Conservation (phyloP, 2,113 vertebrate genomes). For the Nematolebias whitei region DNA sequence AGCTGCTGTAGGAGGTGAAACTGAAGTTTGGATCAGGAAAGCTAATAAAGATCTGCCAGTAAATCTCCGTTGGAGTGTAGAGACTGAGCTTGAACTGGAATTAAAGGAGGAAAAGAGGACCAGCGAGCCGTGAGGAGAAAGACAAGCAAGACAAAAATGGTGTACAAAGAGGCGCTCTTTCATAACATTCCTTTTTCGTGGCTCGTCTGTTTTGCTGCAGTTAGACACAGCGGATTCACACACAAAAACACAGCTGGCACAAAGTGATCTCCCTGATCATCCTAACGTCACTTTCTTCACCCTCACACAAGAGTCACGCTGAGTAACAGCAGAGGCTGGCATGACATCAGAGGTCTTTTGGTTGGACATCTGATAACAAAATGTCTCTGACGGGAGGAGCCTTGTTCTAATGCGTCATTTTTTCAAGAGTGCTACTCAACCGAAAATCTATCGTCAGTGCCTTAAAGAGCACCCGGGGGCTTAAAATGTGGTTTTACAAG, state of each 20-base stretch:
- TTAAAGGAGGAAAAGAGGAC: conserved; percentile 13
- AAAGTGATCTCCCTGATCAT: not conserved
- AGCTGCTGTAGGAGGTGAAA: conserved; percentile 6
- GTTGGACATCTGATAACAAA: not conserved
- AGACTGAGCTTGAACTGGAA: conserved; percentile 12
- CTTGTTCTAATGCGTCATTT: not conserved
- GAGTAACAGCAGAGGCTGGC: not conserved
- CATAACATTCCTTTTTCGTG: conserved; percentile 47
- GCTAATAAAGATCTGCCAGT: conserved; percentile 59
- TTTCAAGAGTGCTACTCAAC: not conserved
- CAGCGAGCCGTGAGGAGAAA: conserved; percentile 29
- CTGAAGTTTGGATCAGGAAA: conserved; percentile 58
- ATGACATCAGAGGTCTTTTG: not conserved
- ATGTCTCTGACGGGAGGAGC: not conserved
- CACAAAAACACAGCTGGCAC: not conserved
- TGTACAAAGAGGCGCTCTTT: conserved; percentile 44
- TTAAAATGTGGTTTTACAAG: not conserved
- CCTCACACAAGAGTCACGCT: not conserved
- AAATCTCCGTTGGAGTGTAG: conserved; percentile 55
- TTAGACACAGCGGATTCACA: conserved; percentile 15
- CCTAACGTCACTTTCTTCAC: not conserved
- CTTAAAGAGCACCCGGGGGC: not conserved
- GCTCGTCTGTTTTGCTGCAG: not conserved
- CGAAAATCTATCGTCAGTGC: conserved; percentile 18
- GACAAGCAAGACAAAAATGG: conserved; percentile 23